phyloP scores from a whole-genome alignment of 2,797 vertebrate species.

The Dicrostonyx torquatus region DNA sequence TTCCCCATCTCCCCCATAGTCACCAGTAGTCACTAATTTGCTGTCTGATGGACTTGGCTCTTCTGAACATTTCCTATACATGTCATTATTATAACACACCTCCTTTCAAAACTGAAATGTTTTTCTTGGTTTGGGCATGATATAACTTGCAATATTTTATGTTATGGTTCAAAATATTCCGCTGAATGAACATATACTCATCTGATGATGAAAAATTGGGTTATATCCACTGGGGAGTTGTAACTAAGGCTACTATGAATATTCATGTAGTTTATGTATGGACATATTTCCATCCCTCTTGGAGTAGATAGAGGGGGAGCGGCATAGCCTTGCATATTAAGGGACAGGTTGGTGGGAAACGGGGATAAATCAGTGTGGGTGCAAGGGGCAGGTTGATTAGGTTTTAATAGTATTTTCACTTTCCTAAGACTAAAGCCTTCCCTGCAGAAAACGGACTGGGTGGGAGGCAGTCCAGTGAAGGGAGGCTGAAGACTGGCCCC shows the following conservation, averaged over 20 bases:
- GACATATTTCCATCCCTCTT: conserved; percentile 7
- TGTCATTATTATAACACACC: background rate
- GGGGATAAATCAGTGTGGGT: background rate
- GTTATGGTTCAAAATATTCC: background rate
- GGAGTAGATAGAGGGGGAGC: background rate
- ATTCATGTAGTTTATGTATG: background rate
- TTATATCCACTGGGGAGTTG: background rate
- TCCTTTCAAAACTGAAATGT: background rate
- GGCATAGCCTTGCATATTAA: background rate
- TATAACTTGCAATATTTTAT: background rate
- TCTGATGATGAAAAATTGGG: background rate
- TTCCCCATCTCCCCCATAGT: background rate
- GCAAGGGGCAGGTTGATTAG: background rate
- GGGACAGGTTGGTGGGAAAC: background rate
- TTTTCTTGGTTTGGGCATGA: background rate
- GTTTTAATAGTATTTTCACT: background rate
- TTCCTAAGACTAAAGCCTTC: background rate
- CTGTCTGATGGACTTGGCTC: background rate
- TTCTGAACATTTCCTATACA: background rate
- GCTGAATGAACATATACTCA: background rate
- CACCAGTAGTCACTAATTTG: background rate
- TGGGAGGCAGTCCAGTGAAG: background rate
- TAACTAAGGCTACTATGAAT: background rate
- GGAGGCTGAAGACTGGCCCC: background rate
- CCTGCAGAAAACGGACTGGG: background rate